A percentile compares a stretch with the other conserved stretches of the same genome.
Conservation (phyloP, 2,888 invertebrate species). For the Pasiphila rectangulata region DNA sequence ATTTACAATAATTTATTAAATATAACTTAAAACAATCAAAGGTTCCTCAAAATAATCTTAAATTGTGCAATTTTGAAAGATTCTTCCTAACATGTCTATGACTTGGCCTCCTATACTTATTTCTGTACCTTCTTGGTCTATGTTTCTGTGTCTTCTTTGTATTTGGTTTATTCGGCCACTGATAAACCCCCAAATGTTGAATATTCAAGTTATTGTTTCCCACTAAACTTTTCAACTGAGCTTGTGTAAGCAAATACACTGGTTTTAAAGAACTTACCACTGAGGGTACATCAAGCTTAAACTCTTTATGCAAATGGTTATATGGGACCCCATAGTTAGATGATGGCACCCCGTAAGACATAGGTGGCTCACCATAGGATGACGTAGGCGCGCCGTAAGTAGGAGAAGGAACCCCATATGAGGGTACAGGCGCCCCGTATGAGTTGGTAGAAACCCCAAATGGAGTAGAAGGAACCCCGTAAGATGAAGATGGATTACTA, state of each 20-base stretch:
- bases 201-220: conserved; percentile 66
- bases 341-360: conserved; percentile 41
- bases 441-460: conserved; percentile 3
- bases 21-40: not conserved
- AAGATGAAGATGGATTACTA: conserved; percentile 18
- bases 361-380: conserved; percentile 10
- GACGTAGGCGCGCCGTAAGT: conserved; percentile 40
- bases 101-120: conserved; percentile 40
- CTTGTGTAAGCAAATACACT: conserved; percentile 64
- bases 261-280: conserved; percentile 51
- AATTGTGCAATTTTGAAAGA: conserved; percentile 52
- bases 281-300: conserved; percentile 18
- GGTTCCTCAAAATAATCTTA: conserved; percentile 23
- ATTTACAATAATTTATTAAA: not conserved
- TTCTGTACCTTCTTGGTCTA: conserved; percentile 48
- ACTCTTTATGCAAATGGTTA: not conserved
- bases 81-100: conserved; percentile 50
- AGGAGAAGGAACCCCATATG: conserved; percentile 22
- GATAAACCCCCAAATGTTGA: conserved; percentile 62
- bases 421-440: conserved; percentile 5
- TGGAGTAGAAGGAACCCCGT: conserved; percentile 7
- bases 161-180: conserved; percentile 33
- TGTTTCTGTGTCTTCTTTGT: conserved; percentile 26
- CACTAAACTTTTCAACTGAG: conserved; percentile 60
- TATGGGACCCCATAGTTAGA: conserved; percentile 30